These are phyloP conservation scores for Idaea straminata DNA, from an alignment of 2,888 invertebrate genomes.

Conservation along the genomic window DNA sequence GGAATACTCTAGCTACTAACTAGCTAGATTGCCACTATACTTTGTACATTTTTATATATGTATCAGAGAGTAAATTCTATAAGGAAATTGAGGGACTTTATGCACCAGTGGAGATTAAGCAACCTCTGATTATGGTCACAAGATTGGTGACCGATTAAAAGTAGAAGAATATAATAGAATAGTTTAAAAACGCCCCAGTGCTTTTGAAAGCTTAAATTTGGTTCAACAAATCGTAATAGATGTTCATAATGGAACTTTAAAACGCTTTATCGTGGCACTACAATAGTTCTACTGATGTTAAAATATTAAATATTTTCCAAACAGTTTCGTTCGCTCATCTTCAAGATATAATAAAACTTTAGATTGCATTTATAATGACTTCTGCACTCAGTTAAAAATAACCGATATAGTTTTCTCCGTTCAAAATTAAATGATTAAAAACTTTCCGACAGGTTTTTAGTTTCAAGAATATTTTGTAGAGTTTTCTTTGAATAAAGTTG, in stretches of 20 bases:
- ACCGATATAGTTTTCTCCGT: conserved; percentile 12
- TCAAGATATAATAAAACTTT: conserved; percentile 4
- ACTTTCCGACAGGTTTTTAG: conserved; percentile 19
- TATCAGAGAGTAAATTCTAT: too few species aligned
- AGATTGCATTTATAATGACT: conserved; percentile 23
- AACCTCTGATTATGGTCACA: too few species aligned
- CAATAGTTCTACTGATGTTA: too few species aligned
- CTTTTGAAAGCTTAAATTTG: too few species aligned
- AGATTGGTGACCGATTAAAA: too few species aligned
- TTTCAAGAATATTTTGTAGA: conserved; percentile 24
- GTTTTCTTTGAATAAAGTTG: conserved; percentile 17
- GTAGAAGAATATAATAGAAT: too few species aligned
- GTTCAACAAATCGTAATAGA: too few species aligned
- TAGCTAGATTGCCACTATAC: not conserved
- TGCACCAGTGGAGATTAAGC: too few species aligned
- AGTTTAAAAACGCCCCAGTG: too few species aligned
- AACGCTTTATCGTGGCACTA: too few species aligned
- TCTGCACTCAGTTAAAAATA: conserved; percentile 14
- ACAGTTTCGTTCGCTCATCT: not conserved
- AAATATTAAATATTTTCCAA: not conserved
- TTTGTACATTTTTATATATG: not conserved
- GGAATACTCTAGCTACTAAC: not conserved
- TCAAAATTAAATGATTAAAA: conserved; percentile 25
- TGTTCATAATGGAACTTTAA: too few species aligned
- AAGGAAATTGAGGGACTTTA: too few species aligned